Conservation (phyloP, 2,113 vertebrate genomes). For the Aix galericulata region DNA sequence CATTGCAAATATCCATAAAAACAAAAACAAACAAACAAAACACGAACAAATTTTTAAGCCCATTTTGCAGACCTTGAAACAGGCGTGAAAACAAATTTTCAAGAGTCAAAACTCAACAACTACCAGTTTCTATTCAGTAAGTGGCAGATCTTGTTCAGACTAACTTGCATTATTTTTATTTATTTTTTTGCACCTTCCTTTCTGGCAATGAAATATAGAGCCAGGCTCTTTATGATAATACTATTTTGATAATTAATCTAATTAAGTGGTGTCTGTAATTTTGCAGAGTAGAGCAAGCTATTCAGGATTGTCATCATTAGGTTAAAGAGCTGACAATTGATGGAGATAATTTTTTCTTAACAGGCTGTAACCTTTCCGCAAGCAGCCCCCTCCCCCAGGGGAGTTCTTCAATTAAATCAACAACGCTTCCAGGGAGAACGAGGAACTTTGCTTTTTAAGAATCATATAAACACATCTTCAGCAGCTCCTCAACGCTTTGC, state of each 20-base stretch:
- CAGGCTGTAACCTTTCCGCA: slow-evolving; percentile 55
- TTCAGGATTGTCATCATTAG: slow-evolving; percentile 68
- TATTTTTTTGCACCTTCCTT: neutral
- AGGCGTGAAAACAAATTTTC: neutral
- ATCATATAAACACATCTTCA: slow-evolving; percentile 37
- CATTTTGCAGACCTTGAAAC: neutral
- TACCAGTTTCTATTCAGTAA: neutral
- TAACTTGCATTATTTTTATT: neutral
- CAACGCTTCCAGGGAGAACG: slow-evolving; percentile 33
- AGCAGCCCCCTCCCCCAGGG: neutral
- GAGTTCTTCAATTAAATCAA: slow-evolving; percentile 61
- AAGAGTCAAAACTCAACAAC: neutral
- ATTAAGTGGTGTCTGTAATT: slow-evolving; percentile 66
- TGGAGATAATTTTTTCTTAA: slow-evolving; percentile 56
- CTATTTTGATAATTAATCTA: slow-evolving; percentile 68
- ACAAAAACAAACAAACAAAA: neutral
- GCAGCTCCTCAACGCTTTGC: neutral
- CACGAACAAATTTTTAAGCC: neutral
- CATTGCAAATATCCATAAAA: neutral
- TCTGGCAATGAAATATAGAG: slow-evolving; percentile 1
- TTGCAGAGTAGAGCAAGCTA: slow-evolving; percentile 43
- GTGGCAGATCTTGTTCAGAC: neutral
- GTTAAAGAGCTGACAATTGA: slow-evolving; percentile 69
- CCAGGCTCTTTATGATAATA: slow-evolving; percentile 46
- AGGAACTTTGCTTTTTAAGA: slow-evolving; percentile 42